These are phyloP conservation scores for Mastomys natalensis DNA, from an alignment of 2,113 vertebrate genomes.

Conservation along the genomic window DNA sequence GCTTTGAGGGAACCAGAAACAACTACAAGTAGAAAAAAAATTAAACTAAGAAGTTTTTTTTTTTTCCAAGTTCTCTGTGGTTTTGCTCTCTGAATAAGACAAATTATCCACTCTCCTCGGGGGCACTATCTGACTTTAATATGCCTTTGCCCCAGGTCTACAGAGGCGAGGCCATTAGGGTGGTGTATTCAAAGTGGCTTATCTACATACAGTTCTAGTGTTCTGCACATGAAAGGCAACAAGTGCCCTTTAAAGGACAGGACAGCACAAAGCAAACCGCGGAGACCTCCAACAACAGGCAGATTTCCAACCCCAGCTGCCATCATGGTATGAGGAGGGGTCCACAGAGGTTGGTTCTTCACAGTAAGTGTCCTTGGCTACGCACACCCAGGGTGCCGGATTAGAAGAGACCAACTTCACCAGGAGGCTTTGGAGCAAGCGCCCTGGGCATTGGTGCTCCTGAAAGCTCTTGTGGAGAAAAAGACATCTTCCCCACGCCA, in stretches of 20 bases:
- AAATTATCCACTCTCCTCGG: neutral
- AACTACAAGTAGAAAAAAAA: neutral
- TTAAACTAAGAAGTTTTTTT: neutral
- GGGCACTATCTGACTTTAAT: neutral
- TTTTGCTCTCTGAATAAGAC: neutral
- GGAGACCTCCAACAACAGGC: neutral
- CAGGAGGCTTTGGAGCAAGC: neutral
- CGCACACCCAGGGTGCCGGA: neutral
- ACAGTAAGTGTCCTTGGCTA: conserved; percentile 4
- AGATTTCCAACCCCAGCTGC: neutral
- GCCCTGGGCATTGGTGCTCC: neutral
- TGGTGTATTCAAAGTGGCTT: conserved; percentile 39
- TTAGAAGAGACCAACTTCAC: neutral
- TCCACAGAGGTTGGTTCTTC: neutral
- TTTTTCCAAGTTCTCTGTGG: neutral
- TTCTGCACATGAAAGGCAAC: conserved; percentile 65
- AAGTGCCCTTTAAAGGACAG: conserved; percentile 75
- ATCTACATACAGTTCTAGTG: conserved; percentile 39
- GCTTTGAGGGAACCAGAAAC: neutral
- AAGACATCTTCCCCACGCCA: neutral
- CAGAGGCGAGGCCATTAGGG: neutral
- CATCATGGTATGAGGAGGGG: neutral
- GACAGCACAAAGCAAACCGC: conserved; percentile 16
- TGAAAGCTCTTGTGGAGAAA: neutral
- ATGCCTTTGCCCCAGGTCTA: neutral